Evolutionary conservation across 2,888 invertebrate genomes (phyloP).

Genomic region (Pollenia labialis): DNA sequence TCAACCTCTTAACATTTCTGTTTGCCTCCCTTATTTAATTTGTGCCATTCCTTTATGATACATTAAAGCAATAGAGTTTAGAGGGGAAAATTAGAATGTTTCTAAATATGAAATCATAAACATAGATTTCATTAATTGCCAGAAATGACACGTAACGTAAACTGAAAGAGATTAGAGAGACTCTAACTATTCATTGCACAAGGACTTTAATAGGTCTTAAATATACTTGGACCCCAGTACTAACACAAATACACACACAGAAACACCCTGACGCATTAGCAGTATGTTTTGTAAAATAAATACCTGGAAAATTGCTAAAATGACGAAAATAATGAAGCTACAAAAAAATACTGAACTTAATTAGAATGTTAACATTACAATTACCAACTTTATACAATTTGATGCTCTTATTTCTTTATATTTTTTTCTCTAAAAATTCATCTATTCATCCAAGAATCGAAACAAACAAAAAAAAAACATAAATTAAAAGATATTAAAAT

Average conservation of each 20-base stretch:
- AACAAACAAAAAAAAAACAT: neutral
- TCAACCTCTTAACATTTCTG: neutral
- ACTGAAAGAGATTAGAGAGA: slow-evolving; percentile 64
- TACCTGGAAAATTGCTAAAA: slow-evolving; percentile 6
- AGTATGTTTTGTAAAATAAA: neutral
- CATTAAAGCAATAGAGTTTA: neutral
- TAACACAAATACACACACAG: neutral
- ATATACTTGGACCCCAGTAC: slow-evolving; percentile 12
- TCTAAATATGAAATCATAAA: slow-evolving; percentile 52
- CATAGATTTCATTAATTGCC: slow-evolving; percentile 62
- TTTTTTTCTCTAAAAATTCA: neutral
- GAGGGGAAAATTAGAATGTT: slow-evolving; percentile 28
- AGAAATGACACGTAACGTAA: slow-evolving; percentile 72
- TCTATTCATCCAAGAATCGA: neutral
- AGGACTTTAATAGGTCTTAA: slow-evolving; percentile 31
- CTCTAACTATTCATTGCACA: slow-evolving; percentile 25
- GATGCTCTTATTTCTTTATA: neutral
- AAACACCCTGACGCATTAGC: neutral
- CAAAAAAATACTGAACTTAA: slow-evolving; percentile 36
- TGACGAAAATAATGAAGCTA: slow-evolving; percentile 30
- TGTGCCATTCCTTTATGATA: slow-evolving; percentile 7
- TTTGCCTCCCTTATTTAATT: neutral
- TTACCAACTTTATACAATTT: slow-evolving; percentile 30
- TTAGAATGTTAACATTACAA: slow-evolving; percentile 48
- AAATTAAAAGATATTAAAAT: neutral